Conservation (phyloP, 2,113 vertebrate species). For the Ailurus styani region DNA sequence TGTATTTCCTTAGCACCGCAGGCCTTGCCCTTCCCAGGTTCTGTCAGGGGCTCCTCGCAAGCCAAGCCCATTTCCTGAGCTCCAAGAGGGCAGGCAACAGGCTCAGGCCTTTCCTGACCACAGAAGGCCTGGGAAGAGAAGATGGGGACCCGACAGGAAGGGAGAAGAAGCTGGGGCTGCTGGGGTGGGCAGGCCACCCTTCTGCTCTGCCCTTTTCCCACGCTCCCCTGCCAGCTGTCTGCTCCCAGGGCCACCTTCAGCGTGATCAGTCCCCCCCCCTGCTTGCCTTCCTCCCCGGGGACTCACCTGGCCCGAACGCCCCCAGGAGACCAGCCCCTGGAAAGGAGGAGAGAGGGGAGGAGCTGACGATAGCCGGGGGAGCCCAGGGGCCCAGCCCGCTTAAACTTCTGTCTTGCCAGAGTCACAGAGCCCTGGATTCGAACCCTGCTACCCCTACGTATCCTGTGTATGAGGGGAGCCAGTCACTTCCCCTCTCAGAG, state of each 20-base stretch:
- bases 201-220: neutral
- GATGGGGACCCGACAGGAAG: neutral
- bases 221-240: neutral
- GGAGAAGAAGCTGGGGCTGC: neutral
- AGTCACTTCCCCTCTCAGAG: neutral
- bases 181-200: neutral
- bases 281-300: neutral
- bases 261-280: neutral
- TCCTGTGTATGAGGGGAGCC: neutral
- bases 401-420: neutral
- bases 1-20: neutral
- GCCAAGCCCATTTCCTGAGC: conserved; percentile 2
- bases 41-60: neutral
- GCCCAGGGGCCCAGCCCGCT: neutral
- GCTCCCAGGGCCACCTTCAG: neutral
- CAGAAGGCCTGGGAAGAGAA: neutral
- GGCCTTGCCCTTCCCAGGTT: neutral
- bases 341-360: neutral
- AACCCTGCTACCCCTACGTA: neutral
- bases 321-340: conserved; percentile 48
- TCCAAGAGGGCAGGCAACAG: neutral
- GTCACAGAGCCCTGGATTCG: neutral
- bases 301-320: conserved; percentile 48
- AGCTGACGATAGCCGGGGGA: neutral
- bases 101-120: neutral